These are phyloP conservation scores for Ochlodes sylvanus DNA, from an alignment of 2,888 invertebrate species.

Conservation along the genomic window DNA sequence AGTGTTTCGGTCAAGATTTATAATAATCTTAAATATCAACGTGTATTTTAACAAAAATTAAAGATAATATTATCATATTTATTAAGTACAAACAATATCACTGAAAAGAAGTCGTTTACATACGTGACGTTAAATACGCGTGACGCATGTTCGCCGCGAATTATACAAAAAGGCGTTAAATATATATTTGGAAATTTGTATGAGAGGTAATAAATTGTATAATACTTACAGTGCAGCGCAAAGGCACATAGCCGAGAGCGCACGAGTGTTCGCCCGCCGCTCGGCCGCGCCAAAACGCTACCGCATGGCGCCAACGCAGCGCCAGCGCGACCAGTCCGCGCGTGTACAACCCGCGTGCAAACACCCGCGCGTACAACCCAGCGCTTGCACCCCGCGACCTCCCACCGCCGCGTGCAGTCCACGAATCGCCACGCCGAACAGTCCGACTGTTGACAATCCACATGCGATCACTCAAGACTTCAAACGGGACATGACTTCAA, in stretches of 20 bases:
- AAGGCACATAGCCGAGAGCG: slow-evolving; percentile 84
- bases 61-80: neutral
- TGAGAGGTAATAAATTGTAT: slow-evolving; percentile 23
- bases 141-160: slow-evolving; percentile 17
- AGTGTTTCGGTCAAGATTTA: neutral
- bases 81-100: too few species aligned
- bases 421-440: slow-evolving; percentile 73
- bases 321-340: slow-evolving; percentile 52
- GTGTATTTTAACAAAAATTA: neutral
- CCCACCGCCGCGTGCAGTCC: slow-evolving; percentile 61
- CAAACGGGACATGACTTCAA: slow-evolving; percentile 45
- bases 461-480: slow-evolving; percentile 49
- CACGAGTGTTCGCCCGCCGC: slow-evolving; percentile 74
- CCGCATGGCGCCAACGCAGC: slow-evolving; percentile 61
- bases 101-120: neutral
- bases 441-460: slow-evolving; percentile 79
- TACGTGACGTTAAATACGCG: slow-evolving; percentile 11
- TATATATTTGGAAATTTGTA: slow-evolving; percentile 22
- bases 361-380: slow-evolving; percentile 49
- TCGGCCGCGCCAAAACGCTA: slow-evolving; percentile 78
- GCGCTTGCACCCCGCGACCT: slow-evolving; percentile 37
- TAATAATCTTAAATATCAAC: neutral
- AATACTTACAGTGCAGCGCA: slow-evolving; percentile 81
- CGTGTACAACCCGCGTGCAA: slow-evolving; percentile 45
- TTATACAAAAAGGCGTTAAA: slow-evolving; percentile 19